Evolutionary conservation across 2,797 vertebrate genomes (phyloP), one percentile per base, ranked within the genome.

Genomic region (Amblyopsis hoosieri): DNA sequence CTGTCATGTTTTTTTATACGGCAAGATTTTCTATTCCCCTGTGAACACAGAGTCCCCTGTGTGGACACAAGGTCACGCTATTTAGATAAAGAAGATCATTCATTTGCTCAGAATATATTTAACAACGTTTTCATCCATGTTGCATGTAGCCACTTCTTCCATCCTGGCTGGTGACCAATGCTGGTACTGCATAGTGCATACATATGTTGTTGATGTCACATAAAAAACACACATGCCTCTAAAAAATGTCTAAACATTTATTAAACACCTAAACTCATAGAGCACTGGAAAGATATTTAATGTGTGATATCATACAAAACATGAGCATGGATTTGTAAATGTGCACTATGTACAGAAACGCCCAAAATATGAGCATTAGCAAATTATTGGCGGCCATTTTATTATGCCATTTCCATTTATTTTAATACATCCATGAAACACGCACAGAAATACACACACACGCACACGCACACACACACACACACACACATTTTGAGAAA

Each of bases 61-160:
- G 62, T 57, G 45, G 55, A 55, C 54, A 74, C 63, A 76, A 81
- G 67, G 70, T 79, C 76, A 81, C 61, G 68, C 45, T 33, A 48
- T 15, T 12, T n/a, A 14, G 68, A 13, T 10, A 9, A 9, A 52
- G 12, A 23, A 2, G 48, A 31, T 68, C 29, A 46, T 64, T 47
- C 3, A 45, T 37, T 37, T 55, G 31, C 2, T 42, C 13, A 55
- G 0, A 72, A 63, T 42, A 62, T 8, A 31, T 58, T 52, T 57
- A 14, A 67, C 63, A 17, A 42, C 17, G 52, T 64, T 31, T 48
- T 1, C 12, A n/a, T 11, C 12, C 23, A 5, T 31, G 4, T 31
- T 31, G 1, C 29, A 2, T 5, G 11, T 6, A 29, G 12, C 37
- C 13, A 10, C 0, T 6, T 14, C 37, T 42, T 42, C 6, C 37